Percentiles rank a stretch among this genome's conserved stretches.
Conservation (phyloP, 2,888 invertebrate genomes). For the Diabrotica balteata region DNA sequence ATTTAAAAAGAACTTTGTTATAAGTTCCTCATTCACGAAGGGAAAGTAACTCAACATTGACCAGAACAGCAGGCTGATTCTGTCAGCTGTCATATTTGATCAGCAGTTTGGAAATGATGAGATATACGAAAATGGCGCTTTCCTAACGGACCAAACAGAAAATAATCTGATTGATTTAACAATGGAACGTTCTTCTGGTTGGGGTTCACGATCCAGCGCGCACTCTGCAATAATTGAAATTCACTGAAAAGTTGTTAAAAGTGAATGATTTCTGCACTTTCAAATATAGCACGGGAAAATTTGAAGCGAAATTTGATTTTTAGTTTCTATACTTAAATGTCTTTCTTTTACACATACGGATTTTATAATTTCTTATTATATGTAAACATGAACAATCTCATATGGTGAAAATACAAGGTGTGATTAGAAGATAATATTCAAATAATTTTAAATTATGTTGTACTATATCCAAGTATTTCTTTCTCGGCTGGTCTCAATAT, state of each 20-base stretch:
- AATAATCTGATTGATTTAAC: conserved; percentile 20
- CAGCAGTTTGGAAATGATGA: conserved; percentile 30
- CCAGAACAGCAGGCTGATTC: conserved; percentile 22
- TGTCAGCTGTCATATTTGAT: conserved; percentile 29
- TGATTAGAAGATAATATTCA: too few species aligned
- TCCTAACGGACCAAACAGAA: conserved; percentile 22
- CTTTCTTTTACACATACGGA: too few species aligned
- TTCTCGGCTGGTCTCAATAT: too few species aligned
- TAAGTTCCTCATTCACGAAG: conserved; percentile 18
- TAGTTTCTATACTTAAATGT: too few species aligned
- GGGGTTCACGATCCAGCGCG: conserved; percentile 5
- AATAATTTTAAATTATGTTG: too few species aligned
- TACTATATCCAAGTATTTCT: too few species aligned
- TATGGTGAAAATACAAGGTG: too few species aligned
- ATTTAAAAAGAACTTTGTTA: conserved; percentile 44
- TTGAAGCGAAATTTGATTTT: too few species aligned
- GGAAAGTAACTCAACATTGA: conserved; percentile 20
- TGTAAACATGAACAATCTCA: too few species aligned
- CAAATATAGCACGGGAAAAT: too few species aligned
- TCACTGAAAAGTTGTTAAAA: background rate
- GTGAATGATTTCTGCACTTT: too few species aligned
- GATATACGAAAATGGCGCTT: conserved; percentile 20
- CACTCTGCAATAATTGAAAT: conserved; percentile 1
- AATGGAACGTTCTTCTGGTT: conserved; percentile 7
- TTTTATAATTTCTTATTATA: too few species aligned